phyloP scores from a whole-genome alignment of 2,113 vertebrate species.

The Xyrauchen texanus region DNA sequence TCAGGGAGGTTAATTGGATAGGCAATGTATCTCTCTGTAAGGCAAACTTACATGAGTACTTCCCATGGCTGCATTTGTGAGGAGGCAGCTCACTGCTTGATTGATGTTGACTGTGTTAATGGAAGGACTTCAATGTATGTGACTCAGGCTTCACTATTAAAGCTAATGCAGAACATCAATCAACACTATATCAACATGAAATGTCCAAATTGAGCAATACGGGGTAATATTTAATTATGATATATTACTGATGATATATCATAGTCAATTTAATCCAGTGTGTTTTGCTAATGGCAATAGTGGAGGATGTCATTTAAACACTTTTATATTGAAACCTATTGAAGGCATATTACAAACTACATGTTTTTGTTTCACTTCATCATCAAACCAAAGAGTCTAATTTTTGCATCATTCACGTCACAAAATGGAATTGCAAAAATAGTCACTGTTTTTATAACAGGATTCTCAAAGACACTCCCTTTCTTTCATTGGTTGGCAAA shows the following conservation, averaged over 20 bases:
- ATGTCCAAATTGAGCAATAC: slow-evolving; percentile 24
- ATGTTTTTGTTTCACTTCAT: neutral
- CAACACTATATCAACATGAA: neutral
- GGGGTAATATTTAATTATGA: neutral
- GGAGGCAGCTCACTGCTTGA: neutral
- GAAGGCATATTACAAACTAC: neutral
- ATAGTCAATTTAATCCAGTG: neutral
- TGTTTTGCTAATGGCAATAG: neutral
- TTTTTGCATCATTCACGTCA: too few relatives aligned
- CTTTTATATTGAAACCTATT: too few relatives aligned
- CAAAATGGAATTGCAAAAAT: too few relatives aligned
- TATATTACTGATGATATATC: slow-evolving; percentile 10
- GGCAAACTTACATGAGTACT: slow-evolving; percentile 1
- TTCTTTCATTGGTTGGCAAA: too few relatives aligned
- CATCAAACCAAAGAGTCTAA: too few relatives aligned
- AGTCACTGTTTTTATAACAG: too few relatives aligned
- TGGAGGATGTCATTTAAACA: neutral
- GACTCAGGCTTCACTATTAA: slow-evolving; percentile 21
- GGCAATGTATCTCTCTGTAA: slow-evolving; percentile 23
- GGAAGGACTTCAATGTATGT: slow-evolving; percentile 35
- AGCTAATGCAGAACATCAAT: slow-evolving; percentile 30
- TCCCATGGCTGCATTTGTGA: neutral
- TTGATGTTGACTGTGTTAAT: slow-evolving; percentile 22
- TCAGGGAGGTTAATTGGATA: slow-evolving; percentile 32
- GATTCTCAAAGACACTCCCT: too few relatives aligned